These are phyloP conservation scores for Drosophila colorata DNA, from an alignment of 2,888 invertebrate genomes.

Conservation along the genomic window DNA sequence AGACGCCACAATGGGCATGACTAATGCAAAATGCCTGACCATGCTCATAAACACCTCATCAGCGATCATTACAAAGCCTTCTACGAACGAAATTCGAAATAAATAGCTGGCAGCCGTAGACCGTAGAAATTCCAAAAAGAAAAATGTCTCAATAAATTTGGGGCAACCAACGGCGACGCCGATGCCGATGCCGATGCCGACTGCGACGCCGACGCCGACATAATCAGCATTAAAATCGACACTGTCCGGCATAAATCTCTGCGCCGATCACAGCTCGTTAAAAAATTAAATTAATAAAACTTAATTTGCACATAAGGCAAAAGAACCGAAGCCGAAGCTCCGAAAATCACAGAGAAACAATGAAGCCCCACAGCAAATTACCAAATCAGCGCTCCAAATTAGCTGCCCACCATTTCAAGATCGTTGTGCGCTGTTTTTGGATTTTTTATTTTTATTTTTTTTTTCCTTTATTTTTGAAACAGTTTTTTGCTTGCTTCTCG, in stretches of 20 bases:
- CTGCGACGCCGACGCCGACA: conserved; percentile 17
- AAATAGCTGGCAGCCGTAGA: conserved; percentile 48
- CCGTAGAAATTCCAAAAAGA: conserved; percentile 33
- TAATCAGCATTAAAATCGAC: conserved; percentile 26
- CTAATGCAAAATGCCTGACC: conserved; percentile 73
- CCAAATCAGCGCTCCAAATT: conserved; percentile 72
- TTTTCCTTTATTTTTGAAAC: background rate
- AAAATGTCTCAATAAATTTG: conserved; percentile 73
- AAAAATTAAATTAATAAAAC: conserved; percentile 79
- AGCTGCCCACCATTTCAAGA: conserved; percentile 66
- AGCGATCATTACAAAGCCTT: conserved; percentile 76
- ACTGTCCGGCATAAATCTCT: conserved; percentile 61
- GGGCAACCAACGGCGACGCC: conserved; percentile 19
- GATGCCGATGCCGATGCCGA: conserved; percentile 11
- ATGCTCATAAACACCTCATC: conserved; percentile 77
- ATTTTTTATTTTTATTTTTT: conserved; percentile 9
- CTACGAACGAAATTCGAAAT: conserved; percentile 66
- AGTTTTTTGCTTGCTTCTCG: background rate
- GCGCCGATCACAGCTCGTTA: conserved; percentile 72
- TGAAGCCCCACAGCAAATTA: conserved; percentile 59
- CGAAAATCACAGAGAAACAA: conserved; percentile 45
- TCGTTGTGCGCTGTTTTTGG: conserved; percentile 28
- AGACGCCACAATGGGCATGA: conserved; percentile 68
- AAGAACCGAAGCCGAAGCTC: conserved; percentile 27
- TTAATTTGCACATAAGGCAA: conserved; percentile 68